A percentile compares a stretch with the other conserved stretches of the same genome.
phyloP scores from a whole-genome alignment of 2,797 vertebrate species.

The Ispidina lecontei region DNA sequence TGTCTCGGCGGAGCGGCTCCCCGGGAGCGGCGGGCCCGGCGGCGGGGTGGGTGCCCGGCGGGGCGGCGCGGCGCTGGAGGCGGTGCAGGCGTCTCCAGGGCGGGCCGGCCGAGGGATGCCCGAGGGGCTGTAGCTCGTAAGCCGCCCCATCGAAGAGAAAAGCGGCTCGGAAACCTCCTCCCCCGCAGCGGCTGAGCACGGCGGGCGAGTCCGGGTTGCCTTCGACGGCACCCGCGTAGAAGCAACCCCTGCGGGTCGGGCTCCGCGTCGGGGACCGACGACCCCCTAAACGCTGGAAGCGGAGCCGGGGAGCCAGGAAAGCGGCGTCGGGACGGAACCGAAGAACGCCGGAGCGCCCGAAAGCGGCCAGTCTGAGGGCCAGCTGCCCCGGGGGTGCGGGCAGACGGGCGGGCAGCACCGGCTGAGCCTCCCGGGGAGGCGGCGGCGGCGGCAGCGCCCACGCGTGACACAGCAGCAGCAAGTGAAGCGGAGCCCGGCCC shows the following conservation, averaged over 20 bases:
- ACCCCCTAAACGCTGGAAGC: slow-evolving; percentile 79
- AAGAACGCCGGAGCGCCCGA: slow-evolving; percentile 83
- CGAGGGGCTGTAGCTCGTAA: slow-evolving; percentile 88
- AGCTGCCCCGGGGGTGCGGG: slow-evolving; percentile 71
- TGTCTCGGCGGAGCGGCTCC: slow-evolving; percentile 41
- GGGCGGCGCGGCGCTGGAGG: slow-evolving; percentile 73
- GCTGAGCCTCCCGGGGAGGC: neutral
- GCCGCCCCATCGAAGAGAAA: slow-evolving; percentile 86
- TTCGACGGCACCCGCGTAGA: slow-evolving; percentile 88
- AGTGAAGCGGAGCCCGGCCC: slow-evolving; percentile 17
- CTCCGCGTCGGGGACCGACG: neutral
- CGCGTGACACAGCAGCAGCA: slow-evolving; percentile 33
- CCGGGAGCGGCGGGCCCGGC: neutral
- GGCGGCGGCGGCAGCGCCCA: slow-evolving; percentile 35
- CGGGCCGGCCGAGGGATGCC: neutral
- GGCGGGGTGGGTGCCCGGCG: neutral
- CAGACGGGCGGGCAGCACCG: slow-evolving; percentile 62
- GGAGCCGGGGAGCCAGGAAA: slow-evolving; percentile 87
- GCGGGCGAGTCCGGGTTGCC: slow-evolving; percentile 81
- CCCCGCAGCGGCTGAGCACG: slow-evolving; percentile 89
- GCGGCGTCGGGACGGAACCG: slow-evolving; percentile 85
- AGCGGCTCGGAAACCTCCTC: slow-evolving; percentile 81
- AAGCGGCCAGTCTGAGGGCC: slow-evolving; percentile 76
- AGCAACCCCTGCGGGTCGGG: slow-evolving; percentile 76
- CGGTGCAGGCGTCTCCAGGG: slow-evolving; percentile 80